Evolutionary conservation across 2,797 vertebrate genomes (phyloP).

Genomic region (Neosilurus mollespiculum): DNA sequence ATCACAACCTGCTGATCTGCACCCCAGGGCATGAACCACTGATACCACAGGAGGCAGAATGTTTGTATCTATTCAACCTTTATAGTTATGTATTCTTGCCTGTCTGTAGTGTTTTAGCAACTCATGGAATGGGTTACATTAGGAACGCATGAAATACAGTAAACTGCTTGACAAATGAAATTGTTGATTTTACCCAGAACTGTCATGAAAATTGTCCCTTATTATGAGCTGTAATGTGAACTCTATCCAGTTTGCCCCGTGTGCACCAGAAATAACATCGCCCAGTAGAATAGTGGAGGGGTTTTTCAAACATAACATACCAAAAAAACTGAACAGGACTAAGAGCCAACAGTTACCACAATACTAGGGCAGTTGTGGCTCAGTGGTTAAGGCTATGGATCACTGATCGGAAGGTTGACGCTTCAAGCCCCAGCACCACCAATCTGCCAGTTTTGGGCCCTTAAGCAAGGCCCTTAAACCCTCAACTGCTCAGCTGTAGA

Average conservation of each 20-base stretch:
- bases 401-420: too few relatives aligned
- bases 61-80: not conserved
- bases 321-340: not conserved
- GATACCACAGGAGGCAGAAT: not conserved
- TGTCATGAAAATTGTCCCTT: not conserved
- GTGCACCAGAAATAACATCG: conserved; percentile 2
- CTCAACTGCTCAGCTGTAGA: too few relatives aligned
- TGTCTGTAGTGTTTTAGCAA: not conserved
- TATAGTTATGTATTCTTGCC: not conserved
- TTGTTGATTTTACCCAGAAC: not conserved
- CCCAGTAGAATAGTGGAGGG: not conserved
- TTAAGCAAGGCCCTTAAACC: too few relatives aligned
- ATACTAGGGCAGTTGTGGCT: too few relatives aligned
- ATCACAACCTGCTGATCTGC: not conserved
- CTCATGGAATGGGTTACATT: too few relatives aligned
- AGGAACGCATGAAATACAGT: not conserved
- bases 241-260: not conserved
- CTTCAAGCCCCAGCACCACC: too few relatives aligned
- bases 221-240: not conserved
- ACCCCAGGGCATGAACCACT: not conserved
- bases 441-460: too few relatives aligned
- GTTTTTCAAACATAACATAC: not conserved
- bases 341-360: not conserved
- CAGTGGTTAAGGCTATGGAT: too few relatives aligned
- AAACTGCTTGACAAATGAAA: not conserved